Evolutionary conservation across 2,113 vertebrate species (phyloP).

Genomic region (Rallus limicola): DNA sequence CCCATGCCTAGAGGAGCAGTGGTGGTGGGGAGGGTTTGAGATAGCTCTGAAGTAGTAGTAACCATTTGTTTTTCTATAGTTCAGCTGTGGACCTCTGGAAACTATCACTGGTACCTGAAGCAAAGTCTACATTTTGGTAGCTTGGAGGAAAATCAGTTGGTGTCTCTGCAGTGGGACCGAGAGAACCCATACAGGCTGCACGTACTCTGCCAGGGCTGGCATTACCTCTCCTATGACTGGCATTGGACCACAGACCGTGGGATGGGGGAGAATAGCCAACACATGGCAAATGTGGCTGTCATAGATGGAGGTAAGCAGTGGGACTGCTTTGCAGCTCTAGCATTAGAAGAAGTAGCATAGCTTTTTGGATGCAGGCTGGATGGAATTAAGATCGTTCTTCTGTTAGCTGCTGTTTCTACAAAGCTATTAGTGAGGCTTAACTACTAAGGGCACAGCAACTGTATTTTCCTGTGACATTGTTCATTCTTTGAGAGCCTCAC

Average conservation of each 20-base stretch:
- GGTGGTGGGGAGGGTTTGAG: neutral
- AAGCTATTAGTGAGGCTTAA: neutral
- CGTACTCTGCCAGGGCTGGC: slow-evolving; percentile 82
- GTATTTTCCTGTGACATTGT: neutral
- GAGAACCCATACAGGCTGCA: slow-evolving; percentile 82
- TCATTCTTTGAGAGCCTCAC: neutral
- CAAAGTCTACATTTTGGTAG: slow-evolving; percentile 87
- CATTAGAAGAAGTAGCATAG: neutral
- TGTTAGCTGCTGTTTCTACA: neutral
- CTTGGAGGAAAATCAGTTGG: slow-evolving; percentile 72
- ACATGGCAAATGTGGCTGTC: slow-evolving; percentile 88
- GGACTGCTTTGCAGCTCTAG: neutral
- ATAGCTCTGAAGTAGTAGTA: neutral
- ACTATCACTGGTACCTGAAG: slow-evolving; percentile 98
- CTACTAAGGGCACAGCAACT: neutral
- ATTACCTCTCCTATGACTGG: slow-evolving; percentile 87
- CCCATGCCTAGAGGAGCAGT: neutral
- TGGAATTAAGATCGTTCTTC: neutral
- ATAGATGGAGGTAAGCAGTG: slow-evolving; percentile 88
- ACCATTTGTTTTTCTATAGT: slow-evolving; percentile 74
- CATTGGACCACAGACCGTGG: slow-evolving; percentile 87
- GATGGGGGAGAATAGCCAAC: slow-evolving; percentile 65
- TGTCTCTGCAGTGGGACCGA: slow-evolving; percentile 88
- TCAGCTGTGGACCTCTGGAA: slow-evolving; percentile 92
- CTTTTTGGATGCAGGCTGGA: neutral